A percentile compares a stretch with the other conserved stretches of the same genome.
These are phyloP conservation scores for Neogobius melanostomus DNA, from an alignment of 2,113 vertebrate species.

Conservation along the genomic window DNA sequence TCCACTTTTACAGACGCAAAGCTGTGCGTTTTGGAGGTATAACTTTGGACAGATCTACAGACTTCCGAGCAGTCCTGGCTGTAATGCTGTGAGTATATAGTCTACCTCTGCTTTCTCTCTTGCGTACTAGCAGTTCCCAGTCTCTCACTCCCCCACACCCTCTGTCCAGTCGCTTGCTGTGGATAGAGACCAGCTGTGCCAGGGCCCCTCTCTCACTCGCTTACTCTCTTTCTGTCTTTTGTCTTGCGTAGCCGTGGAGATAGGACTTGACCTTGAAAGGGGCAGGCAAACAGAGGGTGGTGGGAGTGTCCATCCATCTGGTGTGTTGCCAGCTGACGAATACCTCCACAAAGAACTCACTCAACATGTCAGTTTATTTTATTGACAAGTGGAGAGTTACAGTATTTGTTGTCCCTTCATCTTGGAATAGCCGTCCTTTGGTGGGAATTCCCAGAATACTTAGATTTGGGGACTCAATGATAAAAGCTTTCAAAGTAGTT, in stretches of 20 bases:
- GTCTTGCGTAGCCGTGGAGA: slow-evolving; percentile 70
- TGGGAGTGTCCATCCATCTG: slow-evolving; percentile 41
- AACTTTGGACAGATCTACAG: slow-evolving; percentile 41
- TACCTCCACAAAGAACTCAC: slow-evolving; percentile 8
- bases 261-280: slow-evolving; percentile 43
- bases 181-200: slow-evolving; percentile 68
- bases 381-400: too few relatives aligned
- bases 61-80: slow-evolving; percentile 14
- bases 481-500: too few relatives aligned
- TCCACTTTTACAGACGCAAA: slow-evolving; percentile 22
- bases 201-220: slow-evolving; percentile 29
- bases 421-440: too few relatives aligned
- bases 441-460: too few relatives aligned
- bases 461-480: too few relatives aligned
- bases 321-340: slow-evolving; percentile 46
- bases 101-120: slow-evolving; percentile 27
- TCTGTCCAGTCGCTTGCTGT: slow-evolving; percentile 42
- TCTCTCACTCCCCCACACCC: slow-evolving; percentile 53
- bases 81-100: slow-evolving; percentile 22
- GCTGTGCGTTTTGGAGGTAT: slow-evolving; percentile 26
- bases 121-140: slow-evolving; percentile 17
- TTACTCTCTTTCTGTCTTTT: slow-evolving; percentile 44
- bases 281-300: slow-evolving; percentile 19
- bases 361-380: not conserved
- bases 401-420: too few relatives aligned